Conservation (phyloP, 2,888 invertebrate genomes). For the Philhelius pedissequus region DNA sequence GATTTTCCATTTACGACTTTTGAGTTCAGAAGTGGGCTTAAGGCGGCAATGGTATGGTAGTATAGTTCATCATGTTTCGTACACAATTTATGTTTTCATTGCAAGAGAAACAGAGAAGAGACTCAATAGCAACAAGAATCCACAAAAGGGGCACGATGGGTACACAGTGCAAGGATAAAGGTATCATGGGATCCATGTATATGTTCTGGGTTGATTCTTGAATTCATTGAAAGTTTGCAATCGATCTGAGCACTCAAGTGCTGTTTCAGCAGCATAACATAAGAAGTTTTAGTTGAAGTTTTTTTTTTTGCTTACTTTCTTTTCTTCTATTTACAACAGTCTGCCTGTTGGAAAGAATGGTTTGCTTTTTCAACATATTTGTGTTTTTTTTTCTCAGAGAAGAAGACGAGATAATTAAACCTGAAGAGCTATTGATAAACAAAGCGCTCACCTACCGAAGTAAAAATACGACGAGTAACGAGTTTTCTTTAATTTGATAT, state of each 20-base stretch:
- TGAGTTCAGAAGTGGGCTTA: slow-evolving; percentile 63
- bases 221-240: slow-evolving; percentile 62
- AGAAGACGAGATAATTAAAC: too few species aligned
- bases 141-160: slow-evolving; percentile 13
- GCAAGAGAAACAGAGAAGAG: slow-evolving; percentile 6
- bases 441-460: too few species aligned
- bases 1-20: slow-evolving; percentile 68
- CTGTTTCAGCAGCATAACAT: slow-evolving; percentile 64
- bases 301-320: neutral
- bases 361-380: slow-evolving; percentile 27
- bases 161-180: slow-evolving; percentile 33
- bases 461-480: too few species aligned
- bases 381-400: neutral
- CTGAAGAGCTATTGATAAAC: too few species aligned
- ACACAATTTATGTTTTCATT: slow-evolving; percentile 58
- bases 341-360: slow-evolving; percentile 54
- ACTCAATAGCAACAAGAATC: slow-evolving; percentile 26
- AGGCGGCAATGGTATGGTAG: slow-evolving; percentile 41
- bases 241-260: slow-evolving; percentile 59
- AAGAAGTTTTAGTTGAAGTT: neutral
- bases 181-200: slow-evolving; percentile 51
- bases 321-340: slow-evolving; percentile 53
- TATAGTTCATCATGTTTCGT: slow-evolving; percentile 62
- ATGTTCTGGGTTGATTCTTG: slow-evolving; percentile 40
- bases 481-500: too few species aligned